Conservation (phyloP, 2,113 vertebrate genomes). For the Notechis scutatus region DNA sequence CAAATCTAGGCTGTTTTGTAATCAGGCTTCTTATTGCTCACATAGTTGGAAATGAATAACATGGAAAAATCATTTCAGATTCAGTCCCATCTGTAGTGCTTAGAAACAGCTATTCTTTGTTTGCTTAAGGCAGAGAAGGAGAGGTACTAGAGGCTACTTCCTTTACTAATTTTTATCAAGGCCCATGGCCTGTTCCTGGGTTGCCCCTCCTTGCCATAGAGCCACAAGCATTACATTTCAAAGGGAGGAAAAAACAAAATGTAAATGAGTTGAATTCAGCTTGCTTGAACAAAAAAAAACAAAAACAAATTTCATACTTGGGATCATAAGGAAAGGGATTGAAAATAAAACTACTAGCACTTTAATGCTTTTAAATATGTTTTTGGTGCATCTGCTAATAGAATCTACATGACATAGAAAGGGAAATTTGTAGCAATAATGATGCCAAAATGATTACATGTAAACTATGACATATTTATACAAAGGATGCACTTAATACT, state of each 20-base stretch:
- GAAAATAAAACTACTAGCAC: background rate
- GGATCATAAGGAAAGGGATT: background rate
- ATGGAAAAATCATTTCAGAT: background rate
- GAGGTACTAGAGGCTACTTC: background rate
- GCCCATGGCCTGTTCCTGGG: background rate
- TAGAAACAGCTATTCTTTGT: background rate
- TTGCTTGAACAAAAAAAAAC: background rate
- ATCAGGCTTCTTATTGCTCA: background rate
- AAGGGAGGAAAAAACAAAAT: background rate
- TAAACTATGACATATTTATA: background rate
- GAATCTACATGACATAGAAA: background rate
- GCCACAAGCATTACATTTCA: background rate
- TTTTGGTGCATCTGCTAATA: background rate
- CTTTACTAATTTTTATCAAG: background rate
- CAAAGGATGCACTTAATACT: background rate
- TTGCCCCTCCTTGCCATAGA: background rate
- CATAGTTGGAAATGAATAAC: background rate
- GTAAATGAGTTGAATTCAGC: background rate
- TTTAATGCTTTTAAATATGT: background rate
- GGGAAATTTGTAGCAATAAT: background rate
- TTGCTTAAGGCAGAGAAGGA: background rate
- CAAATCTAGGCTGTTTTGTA: background rate
- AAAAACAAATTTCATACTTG: background rate
- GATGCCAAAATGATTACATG: background rate
- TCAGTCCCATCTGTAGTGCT: background rate